Base-by-base conservation (phyloP, 2,797 vertebrate species). In the Manis crassicaudata region DNA sequence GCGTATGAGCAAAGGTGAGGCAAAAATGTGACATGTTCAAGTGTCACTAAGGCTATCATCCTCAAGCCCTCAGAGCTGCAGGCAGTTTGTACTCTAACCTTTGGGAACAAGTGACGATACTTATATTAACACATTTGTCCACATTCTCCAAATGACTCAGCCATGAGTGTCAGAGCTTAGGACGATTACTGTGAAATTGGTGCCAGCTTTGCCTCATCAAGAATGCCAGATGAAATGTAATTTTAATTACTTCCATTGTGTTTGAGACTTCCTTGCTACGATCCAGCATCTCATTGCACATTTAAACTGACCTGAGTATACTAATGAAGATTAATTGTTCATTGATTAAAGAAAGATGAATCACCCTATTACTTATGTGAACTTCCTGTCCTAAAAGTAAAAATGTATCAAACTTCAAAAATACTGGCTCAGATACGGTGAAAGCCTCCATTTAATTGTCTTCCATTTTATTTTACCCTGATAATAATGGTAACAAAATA, bases 291-390 rank as follows among this genome's bases (percentile, higher is more conserved):
- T 95, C 70, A 87, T 6, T 95, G 75, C 70, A 84, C 88, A 94
- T 97, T 95, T 95, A 84, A 96, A 95, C 93, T 87, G 96, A 95
- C 84, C 96, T 87, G 56, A 86, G 56, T 80, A 94, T 87, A 73
- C 85, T 95, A 96, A 95, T 97, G 90, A 97, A 97, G 96, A 97
- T 92, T 94, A 97, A 97, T 94, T 97, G 90, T 95, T 96, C 96
- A 96, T 95, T 96, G 93, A 97, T 96, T 97, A 96, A 89, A 72
- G 82, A 95, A 97, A 95, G 92, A 97, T 89, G 88, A 87, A 95
- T 97, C 85, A 95, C 82, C 73, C 86, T 95, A 77, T 95, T 96
- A 90, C 83, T 87, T 40, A 83, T 80, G 79, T 88, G 92, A 96
- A 94, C 85, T 95, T 96, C 92, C 73, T 62, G 46, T 95, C 88